These are phyloP conservation scores for Synergus umbraculus DNA, from an alignment of 2,888 invertebrate genomes.

Conservation along the genomic window DNA sequence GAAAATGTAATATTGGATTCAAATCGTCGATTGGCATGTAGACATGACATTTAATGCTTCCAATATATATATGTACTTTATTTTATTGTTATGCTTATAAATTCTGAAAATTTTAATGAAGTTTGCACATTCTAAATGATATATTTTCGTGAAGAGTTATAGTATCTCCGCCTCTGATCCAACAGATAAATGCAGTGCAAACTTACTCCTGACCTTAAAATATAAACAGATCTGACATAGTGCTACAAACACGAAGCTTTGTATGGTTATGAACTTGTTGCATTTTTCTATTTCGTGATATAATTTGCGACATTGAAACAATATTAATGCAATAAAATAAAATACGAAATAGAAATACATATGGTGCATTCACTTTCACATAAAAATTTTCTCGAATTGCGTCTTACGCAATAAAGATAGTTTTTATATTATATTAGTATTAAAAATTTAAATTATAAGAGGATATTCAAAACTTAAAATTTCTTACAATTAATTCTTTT, in stretches of 20 bases:
- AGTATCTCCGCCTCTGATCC: background rate
- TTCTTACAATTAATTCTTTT: background rate
- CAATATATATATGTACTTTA: background rate
- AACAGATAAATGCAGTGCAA: conserved; percentile 15
- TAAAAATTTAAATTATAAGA: background rate
- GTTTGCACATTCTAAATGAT: background rate
- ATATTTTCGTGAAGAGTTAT: background rate
- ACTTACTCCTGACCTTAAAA: conserved; percentile 29
- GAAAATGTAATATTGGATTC: too few relatives aligned
- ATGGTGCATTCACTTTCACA: background rate
- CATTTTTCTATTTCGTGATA: background rate
- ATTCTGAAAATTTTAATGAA: too few relatives aligned
- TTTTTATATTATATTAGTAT: too few relatives aligned
- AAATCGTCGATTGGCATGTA: too few relatives aligned
- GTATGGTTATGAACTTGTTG: conserved; percentile 24
- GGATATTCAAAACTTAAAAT: background rate
- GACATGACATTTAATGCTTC: background rate
- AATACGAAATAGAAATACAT: background rate
- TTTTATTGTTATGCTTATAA: background rate
- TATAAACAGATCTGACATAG: conserved; percentile 36
- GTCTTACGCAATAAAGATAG: background rate
- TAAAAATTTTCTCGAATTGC: background rate
- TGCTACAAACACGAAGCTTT: conserved; percentile 25
- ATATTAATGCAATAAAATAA: background rate
- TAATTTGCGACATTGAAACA: background rate